These are phyloP conservation scores for Eueremaeus valkanovi DNA, from an alignment of 2,888 invertebrate genomes.

Conservation along the genomic window DNA sequence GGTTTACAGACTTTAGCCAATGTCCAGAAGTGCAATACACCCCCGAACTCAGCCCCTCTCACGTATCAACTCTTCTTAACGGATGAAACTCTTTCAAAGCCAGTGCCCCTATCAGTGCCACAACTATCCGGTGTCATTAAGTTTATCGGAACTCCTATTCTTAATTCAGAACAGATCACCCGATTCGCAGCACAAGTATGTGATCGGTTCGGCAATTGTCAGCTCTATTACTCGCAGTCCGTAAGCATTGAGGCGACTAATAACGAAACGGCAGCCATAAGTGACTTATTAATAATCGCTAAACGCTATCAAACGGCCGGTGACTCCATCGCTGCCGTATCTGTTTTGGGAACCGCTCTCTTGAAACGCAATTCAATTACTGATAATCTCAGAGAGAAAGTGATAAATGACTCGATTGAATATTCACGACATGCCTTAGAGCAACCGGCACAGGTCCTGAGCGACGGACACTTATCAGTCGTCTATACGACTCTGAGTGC, in stretches of 20 bases:
- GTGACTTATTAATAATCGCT: conserved; percentile 37
- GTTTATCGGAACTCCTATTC: conserved; percentile 43
- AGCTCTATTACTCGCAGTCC: conserved; percentile 29
- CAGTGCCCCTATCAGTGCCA: conserved; percentile 45
- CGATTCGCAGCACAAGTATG: conserved; percentile 44
- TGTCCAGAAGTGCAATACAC: conserved; percentile 45
- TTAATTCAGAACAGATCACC: conserved; percentile 34
- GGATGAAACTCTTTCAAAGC: conserved; percentile 27
- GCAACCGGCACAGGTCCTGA: conserved; percentile 26
- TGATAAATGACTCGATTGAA: conserved; percentile 38
- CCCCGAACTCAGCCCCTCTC: conserved; percentile 45
- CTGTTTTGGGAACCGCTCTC: conserved; percentile 13
- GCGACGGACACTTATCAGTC: conserved; percentile 39
- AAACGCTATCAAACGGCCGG: conserved; percentile 36
- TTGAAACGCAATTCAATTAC: conserved; percentile 2
- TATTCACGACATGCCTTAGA: conserved; percentile 35
- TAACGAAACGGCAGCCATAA: conserved; percentile 38
- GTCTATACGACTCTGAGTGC: conserved; percentile 24
- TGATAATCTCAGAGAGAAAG: neutral
- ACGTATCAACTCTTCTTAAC: conserved; percentile 46
- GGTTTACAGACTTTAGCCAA: conserved; percentile 41
- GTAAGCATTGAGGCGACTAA: conserved; percentile 15
- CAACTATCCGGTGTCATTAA: conserved; percentile 45
- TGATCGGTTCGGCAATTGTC: conserved; percentile 40
- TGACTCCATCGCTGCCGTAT: conserved; percentile 40